Conservation (phyloP, 2,797 vertebrate genomes). For the Pseudochirops corinnae region DNA sequence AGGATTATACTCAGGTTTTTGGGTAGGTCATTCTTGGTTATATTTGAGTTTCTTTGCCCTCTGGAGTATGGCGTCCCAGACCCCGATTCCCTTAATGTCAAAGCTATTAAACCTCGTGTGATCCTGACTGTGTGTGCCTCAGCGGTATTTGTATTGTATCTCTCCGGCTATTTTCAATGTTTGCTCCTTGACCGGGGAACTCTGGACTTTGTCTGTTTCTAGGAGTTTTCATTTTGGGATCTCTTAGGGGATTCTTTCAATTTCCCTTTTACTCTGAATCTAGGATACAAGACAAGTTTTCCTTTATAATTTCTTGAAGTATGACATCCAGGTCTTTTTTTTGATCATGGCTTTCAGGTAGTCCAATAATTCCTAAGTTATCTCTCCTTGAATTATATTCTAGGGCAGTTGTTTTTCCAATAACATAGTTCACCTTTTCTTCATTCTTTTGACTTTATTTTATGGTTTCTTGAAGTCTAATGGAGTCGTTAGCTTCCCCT, state of each 20-base stretch:
- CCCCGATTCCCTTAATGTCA: neutral
- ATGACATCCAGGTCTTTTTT: neutral
- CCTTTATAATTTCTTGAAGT: neutral
- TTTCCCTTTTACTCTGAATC: neutral
- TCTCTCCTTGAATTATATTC: neutral
- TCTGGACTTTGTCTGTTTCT: neutral
- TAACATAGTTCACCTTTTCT: neutral
- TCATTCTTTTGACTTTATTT: neutral
- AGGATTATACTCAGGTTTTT: neutral
- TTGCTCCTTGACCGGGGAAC: neutral
- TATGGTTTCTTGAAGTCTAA: neutral
- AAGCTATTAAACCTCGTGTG: neutral
- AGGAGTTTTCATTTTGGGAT: neutral
- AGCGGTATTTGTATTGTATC: neutral
- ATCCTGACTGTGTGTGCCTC: neutral
- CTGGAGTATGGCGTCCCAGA: neutral
- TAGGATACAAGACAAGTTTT: neutral
- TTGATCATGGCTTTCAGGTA: neutral
- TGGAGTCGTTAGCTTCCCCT: neutral
- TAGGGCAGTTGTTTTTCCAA: neutral
- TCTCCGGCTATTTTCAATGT: neutral
- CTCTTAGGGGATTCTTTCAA: neutral
- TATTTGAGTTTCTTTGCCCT: neutral
- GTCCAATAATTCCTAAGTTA: neutral
- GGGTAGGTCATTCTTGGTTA: neutral